Evolutionary conservation across 30 jellyfish, hydroid and myxozoan species (phyloP).

Genomic region (Rhopilema esculentum): DNA sequence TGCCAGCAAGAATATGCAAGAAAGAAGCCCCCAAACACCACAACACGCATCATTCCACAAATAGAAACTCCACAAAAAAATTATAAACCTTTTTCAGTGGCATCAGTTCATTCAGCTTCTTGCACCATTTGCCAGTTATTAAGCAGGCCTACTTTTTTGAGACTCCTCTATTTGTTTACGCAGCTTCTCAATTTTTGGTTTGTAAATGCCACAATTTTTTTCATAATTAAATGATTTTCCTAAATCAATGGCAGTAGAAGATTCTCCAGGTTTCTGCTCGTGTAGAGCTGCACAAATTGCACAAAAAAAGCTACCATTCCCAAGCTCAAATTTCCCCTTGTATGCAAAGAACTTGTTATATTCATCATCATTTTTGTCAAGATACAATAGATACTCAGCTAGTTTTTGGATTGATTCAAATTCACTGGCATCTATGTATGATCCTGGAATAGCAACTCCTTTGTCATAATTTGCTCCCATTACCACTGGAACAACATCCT

Average conservation of each 20-base stretch:
- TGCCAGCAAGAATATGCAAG: too few relatives aligned
- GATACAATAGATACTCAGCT: constrained; percentile 64
- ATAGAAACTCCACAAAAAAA: too few relatives aligned
- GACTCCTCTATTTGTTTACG: neutral
- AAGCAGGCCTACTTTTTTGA: too few relatives aligned
- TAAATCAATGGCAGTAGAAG: neutral
- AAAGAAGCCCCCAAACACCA: too few relatives aligned
- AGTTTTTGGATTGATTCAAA: constrained; percentile 71
- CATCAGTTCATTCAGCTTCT: too few relatives aligned
- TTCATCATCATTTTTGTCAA: constrained; percentile 69
- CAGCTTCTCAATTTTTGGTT: neutral
- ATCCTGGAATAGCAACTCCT: constrained; percentile 40
- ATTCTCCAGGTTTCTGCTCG: neutral
- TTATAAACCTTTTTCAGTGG: too few relatives aligned
- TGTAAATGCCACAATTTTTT: neutral
- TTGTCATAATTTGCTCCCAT: constrained; percentile 83
- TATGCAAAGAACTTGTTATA: constrained; percentile 79
- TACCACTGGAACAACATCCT: constrained; percentile 78
- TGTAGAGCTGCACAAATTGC: constrained; percentile 9
- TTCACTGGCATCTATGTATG: too few relatives aligned
- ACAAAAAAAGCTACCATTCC: neutral
- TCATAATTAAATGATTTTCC: neutral
- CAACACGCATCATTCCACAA: too few relatives aligned
- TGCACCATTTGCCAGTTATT: too few relatives aligned
- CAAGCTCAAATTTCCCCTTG: constrained; percentile 59